Evolutionary conservation across 2,888 invertebrate genomes (phyloP).

Genomic region (Aphidius colemani): DNA sequence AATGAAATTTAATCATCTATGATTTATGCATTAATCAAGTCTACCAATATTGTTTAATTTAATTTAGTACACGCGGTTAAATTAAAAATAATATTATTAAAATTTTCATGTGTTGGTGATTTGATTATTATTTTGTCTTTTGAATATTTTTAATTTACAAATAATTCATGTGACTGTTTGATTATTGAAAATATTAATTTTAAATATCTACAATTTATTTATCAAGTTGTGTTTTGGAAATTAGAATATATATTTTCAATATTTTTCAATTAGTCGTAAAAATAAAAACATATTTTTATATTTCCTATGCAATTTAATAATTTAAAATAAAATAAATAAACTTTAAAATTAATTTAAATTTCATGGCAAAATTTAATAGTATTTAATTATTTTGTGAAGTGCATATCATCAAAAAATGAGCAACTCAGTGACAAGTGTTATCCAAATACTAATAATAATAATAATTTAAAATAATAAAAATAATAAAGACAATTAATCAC

Average conservation of each 20-base stretch:
- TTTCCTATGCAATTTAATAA: no score
- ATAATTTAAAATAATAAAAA: background rate
- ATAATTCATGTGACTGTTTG: slow-evolving; percentile 4
- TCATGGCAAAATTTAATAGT: background rate
- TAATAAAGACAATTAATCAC: background rate
- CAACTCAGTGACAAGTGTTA: no score
- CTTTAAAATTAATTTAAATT: no score
- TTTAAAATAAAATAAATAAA: no score
- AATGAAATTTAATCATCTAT: slow-evolving; percentile 40
- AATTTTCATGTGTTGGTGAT: slow-evolving; percentile 13
- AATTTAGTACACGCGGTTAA: slow-evolving; percentile 13
- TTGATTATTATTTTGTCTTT: slow-evolving; percentile 1
- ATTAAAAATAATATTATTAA: slow-evolving; percentile 14
- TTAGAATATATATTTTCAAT: no score
- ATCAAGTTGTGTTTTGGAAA: no score
- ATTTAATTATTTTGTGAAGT: background rate
- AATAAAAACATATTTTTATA: no score
- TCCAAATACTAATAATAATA: background rate
- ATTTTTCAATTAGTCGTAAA: no score
- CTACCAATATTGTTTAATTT: background rate
- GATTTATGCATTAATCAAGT: slow-evolving; percentile 27
- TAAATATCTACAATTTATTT: no score
- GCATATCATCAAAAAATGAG: no score
- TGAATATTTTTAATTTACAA: background rate
- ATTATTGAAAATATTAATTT: background rate